phyloP scores from a whole-genome alignment of 2,888 invertebrate species.

The Eugnorisma glareosa region DNA sequence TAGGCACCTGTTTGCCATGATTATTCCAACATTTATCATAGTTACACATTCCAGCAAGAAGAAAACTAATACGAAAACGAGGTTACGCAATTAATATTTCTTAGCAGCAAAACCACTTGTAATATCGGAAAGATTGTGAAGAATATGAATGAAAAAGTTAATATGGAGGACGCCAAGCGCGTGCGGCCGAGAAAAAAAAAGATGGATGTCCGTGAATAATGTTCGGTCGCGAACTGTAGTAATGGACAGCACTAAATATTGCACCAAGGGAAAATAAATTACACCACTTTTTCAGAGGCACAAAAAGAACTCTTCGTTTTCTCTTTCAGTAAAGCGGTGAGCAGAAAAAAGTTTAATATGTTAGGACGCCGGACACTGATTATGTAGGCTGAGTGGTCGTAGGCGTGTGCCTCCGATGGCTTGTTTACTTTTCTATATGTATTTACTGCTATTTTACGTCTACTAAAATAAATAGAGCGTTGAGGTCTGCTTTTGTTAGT shows the following conservation, averaged over 20 bases:
- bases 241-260: slow-evolving; percentile 91
- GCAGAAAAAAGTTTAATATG: slow-evolving; percentile 87
- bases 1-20: not conserved
- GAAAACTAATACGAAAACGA: slow-evolving; percentile 51
- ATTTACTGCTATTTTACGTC: slow-evolving; percentile 61
- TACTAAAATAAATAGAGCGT: slow-evolving; percentile 17
- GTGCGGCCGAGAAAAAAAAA: slow-evolving; percentile 85
- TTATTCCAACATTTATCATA: slow-evolving; percentile 8
- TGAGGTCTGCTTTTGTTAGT: not conserved
- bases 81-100: slow-evolving; percentile 65
- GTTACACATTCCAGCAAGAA: slow-evolving; percentile 24
- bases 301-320: slow-evolving; percentile 88
- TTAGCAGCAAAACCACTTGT: slow-evolving; percentile 71
- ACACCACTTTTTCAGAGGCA: slow-evolving; percentile 88
- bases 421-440: slow-evolving; percentile 55
- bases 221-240: slow-evolving; percentile 90
- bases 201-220: slow-evolving; percentile 89
- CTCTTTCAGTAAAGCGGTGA: slow-evolving; percentile 81
- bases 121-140: slow-evolving; percentile 79
- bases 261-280: slow-evolving; percentile 90
- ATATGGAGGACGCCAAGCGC: slow-evolving; percentile 84
- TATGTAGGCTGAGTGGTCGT: slow-evolving; percentile 62
- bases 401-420: slow-evolving; percentile 43
- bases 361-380: slow-evolving; percentile 74
- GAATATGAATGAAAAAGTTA: slow-evolving; percentile 88